Conservation (phyloP, 2,888 invertebrate genomes). For the Subacronicta megacephala region DNA sequence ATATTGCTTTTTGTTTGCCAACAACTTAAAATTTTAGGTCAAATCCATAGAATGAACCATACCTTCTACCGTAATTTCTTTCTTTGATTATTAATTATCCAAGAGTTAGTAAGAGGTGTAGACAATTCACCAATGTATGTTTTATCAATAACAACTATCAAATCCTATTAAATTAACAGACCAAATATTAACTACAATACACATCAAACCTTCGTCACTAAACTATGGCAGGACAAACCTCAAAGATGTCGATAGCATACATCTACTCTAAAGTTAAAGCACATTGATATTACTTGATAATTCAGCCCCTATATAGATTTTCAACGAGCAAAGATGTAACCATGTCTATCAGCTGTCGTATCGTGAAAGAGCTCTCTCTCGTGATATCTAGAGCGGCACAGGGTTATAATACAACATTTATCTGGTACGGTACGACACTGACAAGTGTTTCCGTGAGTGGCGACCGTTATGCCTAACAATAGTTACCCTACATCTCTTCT, state of each 20-base stretch:
- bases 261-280: constrained; percentile 31
- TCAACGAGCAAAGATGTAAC: constrained; percentile 15
- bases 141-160: no score
- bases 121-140: no score
- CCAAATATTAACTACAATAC: not conserved
- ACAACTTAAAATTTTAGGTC: not conserved
- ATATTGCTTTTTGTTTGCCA: not conserved
- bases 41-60: no score
- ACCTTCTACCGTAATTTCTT: not conserved
- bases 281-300: not conserved
- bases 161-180: not conserved
- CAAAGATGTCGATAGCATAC: constrained; percentile 31
- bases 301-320: constrained; percentile 5
- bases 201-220: constrained; percentile 36
- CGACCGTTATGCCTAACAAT: constrained; percentile 81
- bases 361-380: constrained; percentile 50
- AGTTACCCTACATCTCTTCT: constrained; percentile 76
- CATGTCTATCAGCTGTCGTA: constrained; percentile 60
- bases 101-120: no score
- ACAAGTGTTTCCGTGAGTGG: constrained; percentile 86
- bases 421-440: constrained; percentile 77
- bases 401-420: constrained; percentile 75
- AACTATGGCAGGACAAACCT: constrained; percentile 27
- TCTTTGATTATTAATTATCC: no score
- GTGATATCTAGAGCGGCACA: constrained; percentile 54